Evolutionary conservation across 2,888 invertebrate species (phyloP).

Genomic region (Tigriopus californicus): DNA sequence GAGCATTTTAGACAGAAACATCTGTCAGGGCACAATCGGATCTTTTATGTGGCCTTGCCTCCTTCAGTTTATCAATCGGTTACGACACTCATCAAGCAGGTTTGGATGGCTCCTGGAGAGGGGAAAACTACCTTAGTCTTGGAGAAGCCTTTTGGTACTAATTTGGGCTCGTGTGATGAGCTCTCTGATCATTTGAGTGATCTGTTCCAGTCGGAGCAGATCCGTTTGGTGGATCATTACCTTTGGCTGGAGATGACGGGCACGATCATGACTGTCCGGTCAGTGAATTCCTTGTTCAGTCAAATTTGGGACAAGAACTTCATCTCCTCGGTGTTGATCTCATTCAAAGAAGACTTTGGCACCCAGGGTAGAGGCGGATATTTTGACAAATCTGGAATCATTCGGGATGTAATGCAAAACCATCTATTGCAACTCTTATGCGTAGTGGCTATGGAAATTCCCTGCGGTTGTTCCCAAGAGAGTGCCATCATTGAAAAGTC

Average conservation of each 20-base stretch:
- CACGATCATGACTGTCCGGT: conserved; percentile 81
- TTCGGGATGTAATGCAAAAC: conserved; percentile 98
- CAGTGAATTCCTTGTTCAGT: conserved; percentile 36
- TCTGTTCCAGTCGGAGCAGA: conserved; percentile 78
- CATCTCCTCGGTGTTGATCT: conserved; percentile 80
- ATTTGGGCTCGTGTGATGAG: conserved; percentile 60
- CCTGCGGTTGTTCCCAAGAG: conserved; percentile 76
- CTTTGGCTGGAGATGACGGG: conserved; percentile 99
- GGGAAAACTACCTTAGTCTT: conserved; percentile 90
- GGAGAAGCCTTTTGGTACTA: conserved; percentile 95
- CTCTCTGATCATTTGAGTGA: conserved; percentile 66
- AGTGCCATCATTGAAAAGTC: conserved; percentile 52
- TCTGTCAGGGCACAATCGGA: conserved; percentile 39
- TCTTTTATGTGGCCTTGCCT: conserved; percentile 93
- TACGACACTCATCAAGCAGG: conserved; percentile 55
- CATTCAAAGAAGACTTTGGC: conserved; percentile 97
- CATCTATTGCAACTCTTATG: conserved; percentile 92
- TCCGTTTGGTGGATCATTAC: conserved; percentile 96
- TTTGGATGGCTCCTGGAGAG: conserved; percentile 27
- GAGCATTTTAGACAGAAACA: conserved; percentile 39
- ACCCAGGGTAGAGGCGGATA: conserved; percentile 96
- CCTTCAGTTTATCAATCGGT: conserved; percentile 82
- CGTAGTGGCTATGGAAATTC: conserved; percentile 98
- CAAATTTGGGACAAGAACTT: conserved; percentile 96
- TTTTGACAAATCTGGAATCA: conserved; percentile 94